Evolutionary conservation across 2,888 invertebrate species (phyloP), one percentile per base, ranked within the genome.

Genomic region (Busseola fusca): DNA sequence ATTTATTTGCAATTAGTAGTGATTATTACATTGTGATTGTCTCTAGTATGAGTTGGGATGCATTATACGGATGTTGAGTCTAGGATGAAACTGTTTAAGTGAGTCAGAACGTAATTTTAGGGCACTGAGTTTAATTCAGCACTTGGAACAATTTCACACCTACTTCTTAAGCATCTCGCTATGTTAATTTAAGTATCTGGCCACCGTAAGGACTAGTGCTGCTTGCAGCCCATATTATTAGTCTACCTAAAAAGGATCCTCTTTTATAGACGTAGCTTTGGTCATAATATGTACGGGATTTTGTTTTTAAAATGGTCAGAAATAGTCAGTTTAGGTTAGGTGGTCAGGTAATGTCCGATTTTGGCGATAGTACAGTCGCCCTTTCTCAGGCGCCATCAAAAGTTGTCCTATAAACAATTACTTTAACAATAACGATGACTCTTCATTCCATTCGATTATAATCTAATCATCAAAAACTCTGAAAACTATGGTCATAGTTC

Each of bases 1-100:
- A 57, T 54, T 68, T 77, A 60, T 78, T 81, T 83, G 75, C 71
- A 42, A 72, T 25, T 30, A n/a, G 10, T 63, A 30, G n/a, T 16
- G 7, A 48, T 37, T 54, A 54, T 48, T 54, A 60, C 57, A 25
- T 45, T 34, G 12, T 30, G 21, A 58, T 56, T 30, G 30, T 54
- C 37, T 57, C 25, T 67, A 60, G 50, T 45, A 72, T 58, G 42
- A 18, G 27, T 3, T 54, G 1, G 34, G 4, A 1, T 21, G 18
- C 45, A 40, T 45, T 25, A 27, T 57, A 72, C 50, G 45, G 25
- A 21, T 60, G 37, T 1, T 62, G 40, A 5, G 3, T 40, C 18
- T 64, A n/a, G 21, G 21, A 52, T 65, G 60, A 37, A 3, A 34
- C 27, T 58, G 56, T 73, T 70, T 30, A 3, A 37, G 50, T 80